Conservation (phyloP, 2,888 invertebrate genomes). For the Monoplex corrugatus region DNA sequence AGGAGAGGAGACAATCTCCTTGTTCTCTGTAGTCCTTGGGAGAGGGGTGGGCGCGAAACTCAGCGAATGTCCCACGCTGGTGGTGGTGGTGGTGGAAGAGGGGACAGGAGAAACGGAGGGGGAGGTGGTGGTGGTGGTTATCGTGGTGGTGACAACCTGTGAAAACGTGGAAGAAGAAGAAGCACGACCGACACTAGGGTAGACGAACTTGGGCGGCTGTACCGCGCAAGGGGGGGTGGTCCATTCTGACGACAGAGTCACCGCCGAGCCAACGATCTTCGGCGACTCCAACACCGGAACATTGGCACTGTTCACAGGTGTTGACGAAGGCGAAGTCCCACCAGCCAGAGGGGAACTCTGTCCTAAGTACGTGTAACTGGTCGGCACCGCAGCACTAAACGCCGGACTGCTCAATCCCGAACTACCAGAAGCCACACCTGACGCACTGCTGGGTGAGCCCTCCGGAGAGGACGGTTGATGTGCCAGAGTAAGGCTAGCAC, state of each 20-base stretch:
- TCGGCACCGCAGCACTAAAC: conserved; percentile 64
- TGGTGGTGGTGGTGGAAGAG: conserved; percentile 26
- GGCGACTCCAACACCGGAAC: no score
- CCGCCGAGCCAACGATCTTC: conserved; percentile 59
- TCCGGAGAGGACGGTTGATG: conserved; percentile 51
- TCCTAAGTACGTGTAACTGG: conserved; percentile 64
- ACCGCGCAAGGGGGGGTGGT: conserved; percentile 72
- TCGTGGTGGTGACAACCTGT: conserved; percentile 15
- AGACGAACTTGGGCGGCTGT: conserved; percentile 77
- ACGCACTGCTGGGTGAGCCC: conserved; percentile 40
- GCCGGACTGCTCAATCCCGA: no score
- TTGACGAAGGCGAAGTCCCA: no score
- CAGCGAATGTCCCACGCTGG: conserved; percentile 31
- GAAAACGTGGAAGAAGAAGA: conserved; percentile 50
- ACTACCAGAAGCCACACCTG: conserved; percentile 50
- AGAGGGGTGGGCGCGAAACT: conserved; percentile 26
- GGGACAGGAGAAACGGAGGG: no score
- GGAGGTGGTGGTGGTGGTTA: no score
- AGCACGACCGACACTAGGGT: conserved; percentile 72
- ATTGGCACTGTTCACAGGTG: conserved; percentile 45
- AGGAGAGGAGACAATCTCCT: conserved; percentile 31
- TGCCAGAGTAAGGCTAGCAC: conserved; percentile 60
- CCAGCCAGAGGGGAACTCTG: conserved; percentile 52
- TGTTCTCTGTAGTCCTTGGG: conserved; percentile 45
- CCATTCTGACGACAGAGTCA: conserved; percentile 75